A percentile compares a stretch with the other conserved stretches of the same genome.
These are phyloP conservation scores for Cloeon dipterum DNA, from an alignment of 2,888 invertebrate genomes.

Conservation along the genomic window DNA sequence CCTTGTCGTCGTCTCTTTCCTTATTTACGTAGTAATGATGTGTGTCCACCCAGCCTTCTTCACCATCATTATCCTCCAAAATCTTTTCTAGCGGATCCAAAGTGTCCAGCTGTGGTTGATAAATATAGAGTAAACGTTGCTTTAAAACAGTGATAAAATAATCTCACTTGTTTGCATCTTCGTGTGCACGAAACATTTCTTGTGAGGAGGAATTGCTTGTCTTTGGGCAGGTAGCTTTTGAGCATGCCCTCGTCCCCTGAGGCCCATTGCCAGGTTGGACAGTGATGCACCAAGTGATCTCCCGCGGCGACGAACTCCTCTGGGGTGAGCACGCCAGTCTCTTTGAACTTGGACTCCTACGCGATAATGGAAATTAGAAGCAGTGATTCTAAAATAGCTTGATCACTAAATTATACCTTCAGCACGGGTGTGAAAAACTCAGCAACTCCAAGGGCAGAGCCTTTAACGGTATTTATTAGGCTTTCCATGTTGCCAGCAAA, in stretches of 20 bases:
- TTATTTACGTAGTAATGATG: conserved; percentile 59
- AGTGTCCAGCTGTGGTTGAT: conserved; percentile 52
- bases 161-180: conserved; percentile 62
- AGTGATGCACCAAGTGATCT: conserved; percentile 95
- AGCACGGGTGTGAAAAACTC: conserved; percentile 90
- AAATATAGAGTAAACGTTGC: not conserved
- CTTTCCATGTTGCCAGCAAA: conserved; percentile 91
- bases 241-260: conserved; percentile 73
- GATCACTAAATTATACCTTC: conserved; percentile 40
- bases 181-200: conserved; percentile 92
- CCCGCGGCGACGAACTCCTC: conserved; percentile 98
- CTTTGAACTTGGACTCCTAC: conserved; percentile 89
- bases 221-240: conserved; percentile 73
- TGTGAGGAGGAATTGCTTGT: conserved; percentile 93
- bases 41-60: conserved; percentile 96
- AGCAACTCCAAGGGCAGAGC: conserved; percentile 84
- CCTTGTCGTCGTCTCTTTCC: conserved; percentile 46
- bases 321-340: conserved; percentile 95
- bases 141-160: not conserved
- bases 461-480: conserved; percentile 86
- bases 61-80: conserved; percentile 65
- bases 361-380: conserved; percentile 2
- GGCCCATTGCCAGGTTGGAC: conserved; percentile 99
- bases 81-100: conserved; percentile 76
- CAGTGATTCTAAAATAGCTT: not conserved